Conservation (phyloP, 2,113 vertebrate genomes). For the Callocephalon fimbriatum region DNA sequence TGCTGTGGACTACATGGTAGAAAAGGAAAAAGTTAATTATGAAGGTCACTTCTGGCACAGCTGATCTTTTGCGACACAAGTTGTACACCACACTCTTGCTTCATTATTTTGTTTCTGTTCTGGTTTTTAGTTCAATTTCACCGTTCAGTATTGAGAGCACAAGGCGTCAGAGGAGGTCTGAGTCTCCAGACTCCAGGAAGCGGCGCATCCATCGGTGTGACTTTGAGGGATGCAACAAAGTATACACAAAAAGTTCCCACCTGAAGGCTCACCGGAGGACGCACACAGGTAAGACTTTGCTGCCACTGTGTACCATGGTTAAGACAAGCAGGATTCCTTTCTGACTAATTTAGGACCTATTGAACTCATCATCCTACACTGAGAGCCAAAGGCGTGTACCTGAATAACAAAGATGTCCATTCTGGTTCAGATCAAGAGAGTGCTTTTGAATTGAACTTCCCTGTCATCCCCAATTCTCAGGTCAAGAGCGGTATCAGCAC, state of each 20-base stretch:
- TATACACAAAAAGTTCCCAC: conserved; percentile 99
- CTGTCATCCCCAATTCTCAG: neutral
- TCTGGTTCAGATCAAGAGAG: neutral
- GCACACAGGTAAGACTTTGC: conserved; percentile 87
- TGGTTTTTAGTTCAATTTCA: conserved; percentile 90
- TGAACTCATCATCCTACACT: neutral
- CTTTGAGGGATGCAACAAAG: conserved; percentile 99
- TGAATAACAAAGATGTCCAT: neutral
- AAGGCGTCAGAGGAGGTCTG: conserved; percentile 93
- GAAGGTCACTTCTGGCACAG: neutral
- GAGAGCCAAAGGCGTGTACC: neutral
- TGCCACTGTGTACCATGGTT: neutral
- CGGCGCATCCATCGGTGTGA: conserved; percentile 98
- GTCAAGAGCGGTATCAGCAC: neutral
- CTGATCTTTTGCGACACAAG: neutral
- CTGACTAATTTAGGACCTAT: neutral
- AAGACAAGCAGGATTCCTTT: neutral
- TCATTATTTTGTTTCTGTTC: neutral
- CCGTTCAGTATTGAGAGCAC: conserved; percentile 99
- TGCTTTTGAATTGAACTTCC: neutral
- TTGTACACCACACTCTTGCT: neutral
- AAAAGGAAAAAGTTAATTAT: neutral
- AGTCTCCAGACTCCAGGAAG: conserved; percentile 97
- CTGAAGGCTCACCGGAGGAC: conserved; percentile 98
- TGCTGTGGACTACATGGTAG: neutral